phyloP scores from a whole-genome alignment of 2,797 vertebrate species.

The Xiphophorus birchmanni region DNA sequence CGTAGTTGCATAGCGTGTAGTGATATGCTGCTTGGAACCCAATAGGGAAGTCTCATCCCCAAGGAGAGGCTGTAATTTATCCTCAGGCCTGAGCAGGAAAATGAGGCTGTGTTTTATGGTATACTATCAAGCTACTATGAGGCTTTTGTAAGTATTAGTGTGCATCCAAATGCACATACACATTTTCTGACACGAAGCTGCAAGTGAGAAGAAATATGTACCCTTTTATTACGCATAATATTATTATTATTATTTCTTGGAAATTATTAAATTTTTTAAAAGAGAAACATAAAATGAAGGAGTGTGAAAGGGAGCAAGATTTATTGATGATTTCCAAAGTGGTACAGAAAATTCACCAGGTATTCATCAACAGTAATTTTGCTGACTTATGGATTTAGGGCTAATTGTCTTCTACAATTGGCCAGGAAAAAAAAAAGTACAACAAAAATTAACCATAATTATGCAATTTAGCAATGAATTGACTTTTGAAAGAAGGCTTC shows the following conservation, averaged over 20 bases:
- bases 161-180: constrained; percentile 3
- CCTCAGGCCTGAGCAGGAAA: constrained; percentile 62
- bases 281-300: constrained; percentile 3
- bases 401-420: constrained; percentile 18
- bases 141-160: constrained; percentile 42
- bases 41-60: constrained; percentile 65
- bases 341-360: constrained; percentile 7
- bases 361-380: constrained; percentile 4
- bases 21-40: constrained; percentile 55
- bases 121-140: constrained; percentile 67
- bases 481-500: neutral
- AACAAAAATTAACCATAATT: neutral
- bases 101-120: constrained; percentile 75
- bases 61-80: constrained; percentile 72
- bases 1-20: constrained; percentile 36
- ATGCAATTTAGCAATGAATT: neutral
- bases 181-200: neutral
- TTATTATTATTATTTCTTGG: constrained; percentile 9
- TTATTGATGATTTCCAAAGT: constrained; percentile 10
- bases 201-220: constrained; percentile 1
- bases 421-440: constrained; percentile 4
- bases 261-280: constrained; percentile 13
- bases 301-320: neutral
- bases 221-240: constrained; percentile 5
- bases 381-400: constrained; percentile 15